Conservation (phyloP, 2,888 invertebrate species). For the Microctonus aethiopoides region DNA sequence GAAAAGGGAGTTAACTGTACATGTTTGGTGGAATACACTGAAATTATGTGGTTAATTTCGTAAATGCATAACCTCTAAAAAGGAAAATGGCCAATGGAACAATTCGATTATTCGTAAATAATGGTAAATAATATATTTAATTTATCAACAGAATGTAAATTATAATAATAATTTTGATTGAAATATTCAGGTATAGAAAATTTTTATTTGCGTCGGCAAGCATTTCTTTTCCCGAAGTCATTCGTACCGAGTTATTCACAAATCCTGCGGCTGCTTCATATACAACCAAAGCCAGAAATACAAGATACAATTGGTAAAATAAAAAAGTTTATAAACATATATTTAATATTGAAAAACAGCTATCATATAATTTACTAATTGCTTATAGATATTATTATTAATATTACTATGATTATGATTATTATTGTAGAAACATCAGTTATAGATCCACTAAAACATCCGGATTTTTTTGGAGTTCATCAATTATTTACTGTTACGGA, state of each 20-base stretch:
- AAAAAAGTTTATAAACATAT: no score
- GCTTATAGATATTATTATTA: not conserved
- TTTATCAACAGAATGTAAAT: not conserved
- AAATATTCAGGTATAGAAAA: not conserved
- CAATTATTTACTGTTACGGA: slow-evolving; percentile 89
- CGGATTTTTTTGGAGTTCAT: slow-evolving; percentile 89
- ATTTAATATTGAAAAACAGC: no score
- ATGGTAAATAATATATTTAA: not conserved
- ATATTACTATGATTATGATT: no score
- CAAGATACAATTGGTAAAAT: not conserved
- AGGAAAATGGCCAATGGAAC: not conserved
- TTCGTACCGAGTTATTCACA: not conserved
- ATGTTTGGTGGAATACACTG: no score
- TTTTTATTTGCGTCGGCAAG: not conserved
- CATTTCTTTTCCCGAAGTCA: not conserved
- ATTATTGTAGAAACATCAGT: not conserved
- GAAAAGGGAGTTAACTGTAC: no score
- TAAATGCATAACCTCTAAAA: not conserved
- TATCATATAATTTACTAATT: not conserved
- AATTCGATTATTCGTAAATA: not conserved
- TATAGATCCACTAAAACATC: slow-evolving; percentile 70
- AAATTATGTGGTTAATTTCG: no score
- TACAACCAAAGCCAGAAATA: not conserved
- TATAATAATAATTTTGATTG: not conserved
- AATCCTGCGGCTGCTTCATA: not conserved